Evolutionary conservation across 2,113 vertebrate genomes (phyloP), one percentile per base, ranked within the genome.

Genomic region (Collichthys lucidus): DNA sequence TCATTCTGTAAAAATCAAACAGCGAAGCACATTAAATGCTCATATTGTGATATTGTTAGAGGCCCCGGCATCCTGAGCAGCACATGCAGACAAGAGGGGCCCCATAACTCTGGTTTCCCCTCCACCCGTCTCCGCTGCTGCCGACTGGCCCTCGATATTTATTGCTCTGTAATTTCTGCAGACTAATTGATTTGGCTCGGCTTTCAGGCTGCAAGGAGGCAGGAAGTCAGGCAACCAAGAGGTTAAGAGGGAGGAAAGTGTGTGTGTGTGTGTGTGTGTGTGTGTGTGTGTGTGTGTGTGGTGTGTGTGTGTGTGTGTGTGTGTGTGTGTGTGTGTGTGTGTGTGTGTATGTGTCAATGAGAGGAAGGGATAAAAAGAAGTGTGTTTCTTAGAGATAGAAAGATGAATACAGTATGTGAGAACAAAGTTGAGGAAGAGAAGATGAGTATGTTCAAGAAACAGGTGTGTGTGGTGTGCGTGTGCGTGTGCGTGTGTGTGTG

Each of bases 161-260:
- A 95, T 93, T 93, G 93, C 91, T 91, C 89, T 90, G 90, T 93
- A 91, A 92, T 93, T 93, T 92, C 84, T 90, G 69, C 90, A 92
- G 90, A 84, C 85, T 86, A 91, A 94, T 94, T 92, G 93, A 94
- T 95, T 94, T 93, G 93, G 94, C 91, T 94, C 86, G 79, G 91
- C 90, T 94, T 94, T 93, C 94, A 92, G 84, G 82, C 91, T 85
- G 82, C 68, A 66, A 78, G 83, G 80, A 88, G 85, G 88, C 83
- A 91, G 86, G 88, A 91, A 92, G 90, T 87, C 61, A 85, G 70
- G 84, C 65, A 80, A 85, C 35, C 56, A 57, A 78, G 78, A 80
- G 83, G 67, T 84, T 71, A 87, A 69, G 26, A 71, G 50, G 44
- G 53, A 60, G 59, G 64, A 73, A 63, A 31, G 69, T 20, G 84